Evolutionary conservation across 2,113 vertebrate genomes (phyloP).

Genomic region (Tragulus kanchil): DNA sequence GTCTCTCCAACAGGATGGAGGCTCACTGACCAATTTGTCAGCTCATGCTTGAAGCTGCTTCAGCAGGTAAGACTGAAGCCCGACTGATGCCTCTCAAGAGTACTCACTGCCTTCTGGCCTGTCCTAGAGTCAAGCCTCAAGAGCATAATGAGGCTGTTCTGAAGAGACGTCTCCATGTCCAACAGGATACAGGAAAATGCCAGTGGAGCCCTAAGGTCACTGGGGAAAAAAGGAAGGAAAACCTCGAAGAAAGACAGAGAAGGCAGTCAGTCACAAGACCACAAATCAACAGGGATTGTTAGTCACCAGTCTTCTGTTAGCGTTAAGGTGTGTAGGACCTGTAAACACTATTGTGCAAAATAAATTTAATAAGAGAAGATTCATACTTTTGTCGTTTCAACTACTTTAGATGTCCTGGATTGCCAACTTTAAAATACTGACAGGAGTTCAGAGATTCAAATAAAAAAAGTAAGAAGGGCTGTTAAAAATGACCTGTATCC

Average conservation of each 20-base stretch:
- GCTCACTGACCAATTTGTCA: background rate
- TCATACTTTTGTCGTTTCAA: too few species aligned
- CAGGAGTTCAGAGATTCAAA: conserved; percentile 64
- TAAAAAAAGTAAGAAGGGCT: conserved; percentile 19
- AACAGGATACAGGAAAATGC: background rate
- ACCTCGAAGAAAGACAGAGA: background rate
- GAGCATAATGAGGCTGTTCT: background rate
- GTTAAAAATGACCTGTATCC: conserved; percentile 51
- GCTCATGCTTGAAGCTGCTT: background rate
- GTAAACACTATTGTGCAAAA: conserved; percentile 68
- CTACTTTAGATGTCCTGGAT: conserved; percentile 56
- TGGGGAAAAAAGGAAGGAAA: background rate
- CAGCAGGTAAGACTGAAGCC: conserved; percentile 30
- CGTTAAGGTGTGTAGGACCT: conserved; percentile 8
- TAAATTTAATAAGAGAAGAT: conserved; percentile 56
- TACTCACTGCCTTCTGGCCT: background rate
- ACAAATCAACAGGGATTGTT: conserved; percentile 9
- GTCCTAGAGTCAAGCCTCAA: conserved; percentile 21
- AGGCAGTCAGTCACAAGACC: conserved; percentile 41
- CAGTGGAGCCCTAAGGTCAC: background rate
- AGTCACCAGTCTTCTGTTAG: conserved; percentile 43
- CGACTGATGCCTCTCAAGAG: background rate
- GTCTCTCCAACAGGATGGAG: background rate
- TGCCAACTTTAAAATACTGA: conserved; percentile 74
- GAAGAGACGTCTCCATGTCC: background rate